Conservation (phyloP, 2,113 vertebrate genomes). For the Egretta garzetta region DNA sequence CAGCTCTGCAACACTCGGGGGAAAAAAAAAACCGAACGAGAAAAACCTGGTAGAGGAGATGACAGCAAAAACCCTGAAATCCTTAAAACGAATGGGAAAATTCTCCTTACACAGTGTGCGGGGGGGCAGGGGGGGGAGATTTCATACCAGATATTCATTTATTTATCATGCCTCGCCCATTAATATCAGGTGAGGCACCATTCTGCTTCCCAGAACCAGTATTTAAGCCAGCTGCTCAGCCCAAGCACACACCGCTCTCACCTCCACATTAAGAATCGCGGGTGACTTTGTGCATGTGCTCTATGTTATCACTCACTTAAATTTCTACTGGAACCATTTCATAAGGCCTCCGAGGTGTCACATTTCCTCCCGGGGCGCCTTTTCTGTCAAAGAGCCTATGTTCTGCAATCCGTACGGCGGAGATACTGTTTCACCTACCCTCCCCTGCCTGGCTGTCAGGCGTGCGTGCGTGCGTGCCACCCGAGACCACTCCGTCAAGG, state of each 20-base stretch:
- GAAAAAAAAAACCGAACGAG: not conserved
- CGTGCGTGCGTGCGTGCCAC: not conserved
- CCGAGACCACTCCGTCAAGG: not conserved
- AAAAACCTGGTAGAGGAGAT: not conserved
- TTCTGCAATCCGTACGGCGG: not conserved
- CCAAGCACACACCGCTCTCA: not conserved
- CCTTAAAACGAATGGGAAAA: not conserved
- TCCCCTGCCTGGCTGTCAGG: not conserved
- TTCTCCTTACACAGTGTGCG: not conserved
- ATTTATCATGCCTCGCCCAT: constrained; percentile 6
- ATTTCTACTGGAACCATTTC: constrained; percentile 34
- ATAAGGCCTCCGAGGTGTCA: constrained; percentile 3
- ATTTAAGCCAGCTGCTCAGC: not conserved
- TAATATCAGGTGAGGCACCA: constrained; percentile 13
- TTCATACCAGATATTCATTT: constrained; percentile 16
- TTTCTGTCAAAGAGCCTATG: not conserved
- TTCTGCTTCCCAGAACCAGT: not conserved
- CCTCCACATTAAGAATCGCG: not conserved
- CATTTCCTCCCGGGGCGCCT: not conserved
- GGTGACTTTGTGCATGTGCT: not conserved
- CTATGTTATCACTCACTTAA: not conserved
- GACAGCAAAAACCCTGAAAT: not conserved
- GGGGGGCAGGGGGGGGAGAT: not conserved
- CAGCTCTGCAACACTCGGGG: not conserved
- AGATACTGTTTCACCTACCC: not conserved